phyloP scores from a whole-genome alignment of 2,113 vertebrate genomes.

The Pontoporia blainvillei region DNA sequence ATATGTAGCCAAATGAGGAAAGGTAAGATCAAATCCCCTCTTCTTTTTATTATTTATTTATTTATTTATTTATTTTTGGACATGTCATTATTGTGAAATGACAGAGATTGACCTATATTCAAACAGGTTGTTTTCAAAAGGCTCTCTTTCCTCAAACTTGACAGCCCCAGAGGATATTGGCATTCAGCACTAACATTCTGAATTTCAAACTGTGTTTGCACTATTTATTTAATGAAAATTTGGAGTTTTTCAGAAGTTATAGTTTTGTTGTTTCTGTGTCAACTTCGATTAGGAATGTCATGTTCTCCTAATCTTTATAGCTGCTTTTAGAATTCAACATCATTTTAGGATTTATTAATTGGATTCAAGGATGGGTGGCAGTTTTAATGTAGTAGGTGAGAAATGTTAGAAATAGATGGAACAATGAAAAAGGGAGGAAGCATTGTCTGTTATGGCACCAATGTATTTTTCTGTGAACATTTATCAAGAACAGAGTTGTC shows the following conservation, averaged over 20 bases:
- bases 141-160: not conserved
- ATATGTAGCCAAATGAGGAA: not conserved
- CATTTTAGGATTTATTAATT: not conserved
- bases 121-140: slow-evolving; percentile 1
- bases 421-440: not conserved
- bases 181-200: not conserved
- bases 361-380: not conserved
- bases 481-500: not conserved
- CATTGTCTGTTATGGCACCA: not conserved
- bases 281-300: slow-evolving; percentile 14
- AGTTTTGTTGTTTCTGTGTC: slow-evolving; percentile 16
- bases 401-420: not conserved
- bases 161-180: not conserved
- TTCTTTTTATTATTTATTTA: slow-evolving; percentile 22
- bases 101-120: not conserved
- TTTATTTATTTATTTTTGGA: not conserved
- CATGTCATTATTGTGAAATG: not conserved
- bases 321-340: slow-evolving; percentile 16
- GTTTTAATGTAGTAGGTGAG: not conserved
- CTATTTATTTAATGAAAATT: slow-evolving; percentile 1
- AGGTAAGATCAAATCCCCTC: not conserved
- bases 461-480: not conserved
- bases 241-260: not conserved
- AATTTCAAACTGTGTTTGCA: not conserved
- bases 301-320: not conserved